Conservation (phyloP, 2,113 vertebrate species). For the Axis porcinus region DNA sequence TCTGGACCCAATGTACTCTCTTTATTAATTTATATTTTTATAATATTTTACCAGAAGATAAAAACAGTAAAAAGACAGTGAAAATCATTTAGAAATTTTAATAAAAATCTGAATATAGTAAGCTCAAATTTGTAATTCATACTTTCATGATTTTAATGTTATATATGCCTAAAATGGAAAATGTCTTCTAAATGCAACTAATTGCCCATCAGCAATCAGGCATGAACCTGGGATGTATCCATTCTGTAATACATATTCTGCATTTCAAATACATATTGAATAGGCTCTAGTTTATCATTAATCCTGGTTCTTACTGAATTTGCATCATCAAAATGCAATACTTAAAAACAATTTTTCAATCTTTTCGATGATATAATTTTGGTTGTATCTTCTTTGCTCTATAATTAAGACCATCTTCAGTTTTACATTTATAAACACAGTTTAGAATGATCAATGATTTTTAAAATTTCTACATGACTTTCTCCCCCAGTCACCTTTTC, state of each 20-base stretch:
- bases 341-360: not conserved
- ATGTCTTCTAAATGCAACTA: not conserved
- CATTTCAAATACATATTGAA: not conserved
- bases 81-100: constrained; percentile 10
- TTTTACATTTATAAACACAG: not conserved
- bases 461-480: not conserved
- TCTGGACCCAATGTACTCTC: not conserved
- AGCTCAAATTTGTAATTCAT: not conserved
- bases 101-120: not conserved
- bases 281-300: not conserved
- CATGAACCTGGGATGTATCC: not conserved
- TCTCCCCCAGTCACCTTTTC: not conserved
- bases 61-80: not conserved
- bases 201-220: not conserved
- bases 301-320: not conserved
- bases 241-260: not conserved
- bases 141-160: not conserved
- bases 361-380: not conserved
- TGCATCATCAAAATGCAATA: not conserved
- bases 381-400: not conserved
- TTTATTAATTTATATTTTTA: not conserved
- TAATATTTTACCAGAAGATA: not conserved
- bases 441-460: not conserved
- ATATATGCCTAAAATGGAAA: not conserved
- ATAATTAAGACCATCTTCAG: not conserved